A percentile compares a stretch with the other conserved stretches of the same genome.
Evolutionary conservation across 2,113 vertebrate genomes (phyloP).

Genomic region (Lepus timidus): DNA sequence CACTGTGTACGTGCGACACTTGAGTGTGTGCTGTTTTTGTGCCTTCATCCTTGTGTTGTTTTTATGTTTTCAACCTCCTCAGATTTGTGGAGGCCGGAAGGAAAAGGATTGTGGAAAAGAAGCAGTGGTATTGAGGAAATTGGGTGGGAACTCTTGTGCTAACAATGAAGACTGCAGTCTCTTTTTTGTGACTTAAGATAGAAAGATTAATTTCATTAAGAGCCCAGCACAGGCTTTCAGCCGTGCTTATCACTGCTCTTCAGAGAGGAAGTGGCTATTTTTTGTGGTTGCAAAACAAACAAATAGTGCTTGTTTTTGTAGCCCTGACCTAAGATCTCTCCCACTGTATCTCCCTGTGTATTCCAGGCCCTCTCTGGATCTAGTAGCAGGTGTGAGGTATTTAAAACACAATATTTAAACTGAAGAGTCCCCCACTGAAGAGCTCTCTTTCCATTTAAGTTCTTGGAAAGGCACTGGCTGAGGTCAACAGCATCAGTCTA

Average conservation of each 20-base stretch:
- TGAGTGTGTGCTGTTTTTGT: neutral
- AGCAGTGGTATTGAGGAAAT: constrained; percentile 44
- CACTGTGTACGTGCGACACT: too few relatives aligned
- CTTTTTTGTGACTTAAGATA: constrained; percentile 68
- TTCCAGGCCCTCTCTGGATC: constrained; percentile 71
- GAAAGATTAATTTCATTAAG: constrained; percentile 81
- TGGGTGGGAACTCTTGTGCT: neutral
- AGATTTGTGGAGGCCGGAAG: neutral
- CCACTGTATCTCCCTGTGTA: constrained; percentile 74
- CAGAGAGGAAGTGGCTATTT: constrained; percentile 82
- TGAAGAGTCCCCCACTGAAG: constrained; percentile 58
- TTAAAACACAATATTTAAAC: constrained; percentile 79
- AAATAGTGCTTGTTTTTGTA: constrained; percentile 84
- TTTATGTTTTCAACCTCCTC: neutral
- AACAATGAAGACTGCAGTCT: constrained; percentile 33
- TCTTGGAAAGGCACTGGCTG: constrained; percentile 76
- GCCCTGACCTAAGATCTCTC: constrained; percentile 82
- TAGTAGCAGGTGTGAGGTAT: constrained; percentile 82
- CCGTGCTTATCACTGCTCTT: constrained; percentile 79
- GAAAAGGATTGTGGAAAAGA: constrained; percentile 3
- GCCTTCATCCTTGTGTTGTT: neutral
- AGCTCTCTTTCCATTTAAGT: constrained; percentile 62
- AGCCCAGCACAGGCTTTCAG: constrained; percentile 52
- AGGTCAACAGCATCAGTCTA: constrained; percentile 70
- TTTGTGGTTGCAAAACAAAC: constrained; percentile 83